These are phyloP conservation scores for Drosophila neutralis DNA, from an alignment of 2,888 invertebrate genomes.

Conservation along the genomic window DNA sequence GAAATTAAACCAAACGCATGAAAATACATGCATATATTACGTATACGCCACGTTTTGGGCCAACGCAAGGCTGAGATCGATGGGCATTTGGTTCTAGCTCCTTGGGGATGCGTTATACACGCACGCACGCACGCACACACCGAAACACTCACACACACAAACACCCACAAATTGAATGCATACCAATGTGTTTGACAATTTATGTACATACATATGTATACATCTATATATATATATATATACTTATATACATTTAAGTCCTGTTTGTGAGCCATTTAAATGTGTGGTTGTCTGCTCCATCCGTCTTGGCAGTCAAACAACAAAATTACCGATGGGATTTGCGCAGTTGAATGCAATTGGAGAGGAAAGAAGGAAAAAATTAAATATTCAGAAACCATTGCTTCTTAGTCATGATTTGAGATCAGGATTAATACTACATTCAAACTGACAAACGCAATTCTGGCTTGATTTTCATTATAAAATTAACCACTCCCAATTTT, in stretches of 20 bases:
- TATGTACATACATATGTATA: slow-evolving; percentile 4
- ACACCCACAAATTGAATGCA: slow-evolving; percentile 8
- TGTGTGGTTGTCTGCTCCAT: slow-evolving; percentile 3
- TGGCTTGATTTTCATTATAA: not conserved
- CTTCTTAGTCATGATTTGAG: not conserved
- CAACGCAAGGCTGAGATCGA: slow-evolving; percentile 27
- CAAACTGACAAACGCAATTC: not conserved
- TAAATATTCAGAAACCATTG: not conserved
- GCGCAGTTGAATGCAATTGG: slow-evolving; percentile 19
- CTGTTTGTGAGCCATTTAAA: slow-evolving; percentile 17
- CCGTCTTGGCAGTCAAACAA: slow-evolving; percentile 18
- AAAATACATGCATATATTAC: slow-evolving; percentile 36
- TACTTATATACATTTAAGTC: not conserved
- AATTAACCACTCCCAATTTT: not conserved
- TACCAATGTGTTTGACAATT: slow-evolving; percentile 19
- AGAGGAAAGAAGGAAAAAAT: not conserved
- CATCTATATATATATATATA: not conserved
- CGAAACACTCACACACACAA: not conserved
- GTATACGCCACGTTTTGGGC: slow-evolving; percentile 50
- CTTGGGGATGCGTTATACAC: slow-evolving; percentile 7
- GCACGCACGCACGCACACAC: not conserved
- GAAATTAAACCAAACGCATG: slow-evolving; percentile 32
- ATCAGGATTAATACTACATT: not conserved
- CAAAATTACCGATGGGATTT: slow-evolving; percentile 17
- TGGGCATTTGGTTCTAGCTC: slow-evolving; percentile 12